Percentiles rank a stretch among this genome's conserved stretches.
Evolutionary conservation across 2,888 invertebrate species (phyloP).

Genomic region (Cephus runcator): DNA sequence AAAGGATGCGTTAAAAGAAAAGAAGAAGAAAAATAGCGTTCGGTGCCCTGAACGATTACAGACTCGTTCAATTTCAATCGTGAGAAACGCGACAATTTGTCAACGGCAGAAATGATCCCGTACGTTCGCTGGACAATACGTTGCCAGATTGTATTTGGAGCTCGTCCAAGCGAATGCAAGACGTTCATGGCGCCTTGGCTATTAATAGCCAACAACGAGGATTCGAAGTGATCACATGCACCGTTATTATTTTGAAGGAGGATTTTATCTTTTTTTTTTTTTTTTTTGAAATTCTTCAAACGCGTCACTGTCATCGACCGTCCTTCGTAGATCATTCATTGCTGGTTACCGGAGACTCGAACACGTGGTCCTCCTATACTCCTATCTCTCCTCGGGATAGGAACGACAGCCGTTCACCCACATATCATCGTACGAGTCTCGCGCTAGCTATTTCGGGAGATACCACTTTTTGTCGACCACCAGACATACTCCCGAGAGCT

Average conservation of each 20-base stretch:
- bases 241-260: background rate
- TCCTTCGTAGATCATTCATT: background rate
- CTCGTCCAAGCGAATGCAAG: background rate
- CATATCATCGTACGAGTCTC: background rate
- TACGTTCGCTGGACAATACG: background rate
- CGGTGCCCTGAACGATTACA: background rate
- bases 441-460: constrained; percentile 3
- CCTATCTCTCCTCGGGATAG: background rate
- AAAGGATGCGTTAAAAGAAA: background rate
- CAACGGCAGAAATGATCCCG: background rate
- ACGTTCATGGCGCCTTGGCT: background rate
- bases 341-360: background rate
- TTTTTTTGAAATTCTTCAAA: background rate
- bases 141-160: background rate
- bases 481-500: background rate
- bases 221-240: background rate
- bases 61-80: background rate
- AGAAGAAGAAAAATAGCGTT: background rate
- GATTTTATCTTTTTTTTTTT: background rate
- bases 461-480: constrained; percentile 6
- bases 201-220: background rate
- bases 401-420: constrained; percentile 2
- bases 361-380: background rate
- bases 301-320: background rate
- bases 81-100: background rate